Evolutionary conservation across 2,888 invertebrate species (phyloP).

Genomic region (Eupithecia centaureata): DNA sequence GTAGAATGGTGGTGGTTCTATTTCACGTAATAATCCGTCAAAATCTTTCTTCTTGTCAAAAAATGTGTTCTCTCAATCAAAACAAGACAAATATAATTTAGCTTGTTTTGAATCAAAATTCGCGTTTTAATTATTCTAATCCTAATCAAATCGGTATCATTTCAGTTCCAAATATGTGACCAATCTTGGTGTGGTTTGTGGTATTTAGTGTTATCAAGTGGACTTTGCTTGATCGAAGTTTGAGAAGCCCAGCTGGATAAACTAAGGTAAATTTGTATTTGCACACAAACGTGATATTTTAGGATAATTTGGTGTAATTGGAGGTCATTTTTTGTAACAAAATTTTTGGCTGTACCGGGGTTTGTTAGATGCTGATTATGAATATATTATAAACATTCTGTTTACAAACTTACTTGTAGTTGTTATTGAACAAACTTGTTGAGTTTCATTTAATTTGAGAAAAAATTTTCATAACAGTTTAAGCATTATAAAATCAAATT

Average conservation of each 20-base stretch:
- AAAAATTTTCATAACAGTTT: background rate
- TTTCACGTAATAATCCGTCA: background rate
- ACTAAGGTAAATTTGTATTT: conserved; percentile 53
- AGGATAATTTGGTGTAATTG: conserved; percentile 30
- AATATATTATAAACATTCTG: background rate
- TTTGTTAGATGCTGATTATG: background rate
- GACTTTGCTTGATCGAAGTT: conserved; percentile 50
- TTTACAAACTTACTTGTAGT: background rate
- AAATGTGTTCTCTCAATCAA: conserved; percentile 52
- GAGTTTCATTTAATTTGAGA: background rate
- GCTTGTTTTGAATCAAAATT: conserved; percentile 62
- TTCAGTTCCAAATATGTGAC: conserved; percentile 20
- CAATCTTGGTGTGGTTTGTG: conserved; percentile 44
- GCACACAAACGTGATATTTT: conserved; percentile 35
- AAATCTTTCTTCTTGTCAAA: conserved; percentile 2
- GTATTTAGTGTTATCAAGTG: conserved; percentile 47
- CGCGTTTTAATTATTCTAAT: conserved; percentile 30
- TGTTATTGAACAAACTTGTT: conserved; percentile 3
- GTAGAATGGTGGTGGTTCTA: no score
- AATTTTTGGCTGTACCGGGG: background rate
- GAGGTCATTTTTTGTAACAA: conserved; percentile 35
- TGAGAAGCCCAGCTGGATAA: conserved; percentile 68
- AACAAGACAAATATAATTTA: conserved; percentile 56
- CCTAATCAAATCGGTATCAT: conserved; percentile 3
- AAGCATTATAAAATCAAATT: background rate